Conservation (phyloP, 2,113 vertebrate species). For the Tinamus guttatus region DNA sequence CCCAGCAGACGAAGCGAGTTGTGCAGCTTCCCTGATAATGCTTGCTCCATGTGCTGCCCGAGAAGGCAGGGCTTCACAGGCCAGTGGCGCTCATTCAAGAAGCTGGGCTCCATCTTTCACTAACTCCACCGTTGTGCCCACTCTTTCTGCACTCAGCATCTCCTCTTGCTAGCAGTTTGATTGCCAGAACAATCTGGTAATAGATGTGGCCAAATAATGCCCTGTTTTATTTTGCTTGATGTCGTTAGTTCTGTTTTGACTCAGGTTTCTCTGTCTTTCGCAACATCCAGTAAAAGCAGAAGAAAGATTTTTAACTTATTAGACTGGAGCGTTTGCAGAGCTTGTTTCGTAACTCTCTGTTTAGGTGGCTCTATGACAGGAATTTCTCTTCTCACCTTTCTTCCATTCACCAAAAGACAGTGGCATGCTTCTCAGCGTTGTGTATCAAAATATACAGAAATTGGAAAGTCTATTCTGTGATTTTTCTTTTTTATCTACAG, state of each 20-base stretch:
- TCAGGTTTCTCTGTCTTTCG: background rate
- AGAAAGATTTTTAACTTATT: background rate
- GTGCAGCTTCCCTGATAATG: background rate
- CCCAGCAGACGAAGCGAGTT: background rate
- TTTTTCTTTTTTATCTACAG: background rate
- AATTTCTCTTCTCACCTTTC: background rate
- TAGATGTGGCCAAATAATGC: background rate
- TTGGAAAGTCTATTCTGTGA: background rate
- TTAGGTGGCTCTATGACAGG: background rate
- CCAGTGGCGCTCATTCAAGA: accelerated
- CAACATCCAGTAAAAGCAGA: background rate
- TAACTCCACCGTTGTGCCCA: background rate
- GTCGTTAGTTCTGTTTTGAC: background rate
- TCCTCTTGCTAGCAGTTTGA: background rate
- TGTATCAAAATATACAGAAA: background rate
- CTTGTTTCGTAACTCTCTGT: background rate
- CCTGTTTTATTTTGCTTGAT: background rate
- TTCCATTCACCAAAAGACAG: background rate
- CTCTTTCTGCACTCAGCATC: background rate
- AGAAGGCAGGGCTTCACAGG: background rate
- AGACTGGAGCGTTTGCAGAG: background rate
- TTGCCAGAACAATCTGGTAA: background rate
- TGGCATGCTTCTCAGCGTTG: accelerated
- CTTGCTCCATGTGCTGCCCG: background rate
- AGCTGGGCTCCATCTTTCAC: accelerated